phyloP scores from a whole-genome alignment of 2,797 vertebrate genomes.

The Synanceia verrucosa region DNA sequence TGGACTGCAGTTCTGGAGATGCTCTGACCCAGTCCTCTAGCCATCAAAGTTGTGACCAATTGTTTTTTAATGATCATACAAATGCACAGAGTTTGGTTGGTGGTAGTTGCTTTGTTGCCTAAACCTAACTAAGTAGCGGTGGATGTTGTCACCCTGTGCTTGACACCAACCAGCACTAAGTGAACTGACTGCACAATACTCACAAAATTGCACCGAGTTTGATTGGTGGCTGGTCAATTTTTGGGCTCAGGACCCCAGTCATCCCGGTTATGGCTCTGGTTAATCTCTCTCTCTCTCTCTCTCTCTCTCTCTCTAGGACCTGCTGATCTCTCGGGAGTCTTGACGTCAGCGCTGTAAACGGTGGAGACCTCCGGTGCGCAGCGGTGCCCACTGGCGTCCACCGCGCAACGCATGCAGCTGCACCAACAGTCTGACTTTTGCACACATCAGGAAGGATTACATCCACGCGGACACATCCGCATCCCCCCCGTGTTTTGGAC shows the following conservation, averaged over 20 bases:
- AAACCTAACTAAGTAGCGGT: too few species aligned
- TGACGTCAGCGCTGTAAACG: slow-evolving; percentile 68
- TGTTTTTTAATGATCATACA: too few species aligned
- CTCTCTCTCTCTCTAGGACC: slow-evolving; percentile 54
- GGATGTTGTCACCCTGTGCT: too few species aligned
- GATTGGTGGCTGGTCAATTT: background rate
- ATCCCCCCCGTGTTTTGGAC: background rate
- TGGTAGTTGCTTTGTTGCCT: too few species aligned
- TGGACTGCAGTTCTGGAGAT: too few species aligned
- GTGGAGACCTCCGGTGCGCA: slow-evolving; percentile 53
- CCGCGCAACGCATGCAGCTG: slow-evolving; percentile 49
- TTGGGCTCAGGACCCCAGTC: too few species aligned
- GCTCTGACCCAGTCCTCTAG: too few species aligned
- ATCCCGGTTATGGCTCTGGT: background rate
- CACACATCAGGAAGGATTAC: background rate
- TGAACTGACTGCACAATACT: background rate
- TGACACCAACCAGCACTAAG: too few species aligned
- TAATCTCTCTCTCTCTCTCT: slow-evolving; percentile 18
- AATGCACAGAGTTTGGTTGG: too few species aligned
- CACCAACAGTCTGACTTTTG: slow-evolving; percentile 5
- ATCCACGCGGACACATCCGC: background rate
- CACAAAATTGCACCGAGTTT: background rate
- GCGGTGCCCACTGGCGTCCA: slow-evolving; percentile 54
- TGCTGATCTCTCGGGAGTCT: slow-evolving; percentile 43
- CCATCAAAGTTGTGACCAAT: too few species aligned